A percentile compares a stretch with the other conserved stretches of the same genome.
phyloP scores from a whole-genome alignment of 2,113 vertebrate species.

The Vulpes vulpes region DNA sequence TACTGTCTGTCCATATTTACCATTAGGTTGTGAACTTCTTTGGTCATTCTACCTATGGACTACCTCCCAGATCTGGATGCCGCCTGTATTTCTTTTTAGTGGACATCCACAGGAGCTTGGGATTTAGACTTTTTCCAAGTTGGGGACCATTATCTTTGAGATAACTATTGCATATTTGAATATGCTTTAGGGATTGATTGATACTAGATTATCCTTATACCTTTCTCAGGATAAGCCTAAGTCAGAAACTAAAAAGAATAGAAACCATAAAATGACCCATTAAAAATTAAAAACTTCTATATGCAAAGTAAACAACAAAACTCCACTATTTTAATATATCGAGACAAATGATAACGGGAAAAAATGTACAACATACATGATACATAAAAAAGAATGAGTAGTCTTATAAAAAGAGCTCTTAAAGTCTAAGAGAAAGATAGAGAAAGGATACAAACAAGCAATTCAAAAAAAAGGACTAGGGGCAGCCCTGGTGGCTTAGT shows the following conservation, averaged over 20 bases:
- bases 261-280: background rate
- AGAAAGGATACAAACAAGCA: background rate
- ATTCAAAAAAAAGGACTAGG: constrained; percentile 23
- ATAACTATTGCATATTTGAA: constrained; percentile 6
- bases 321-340: background rate
- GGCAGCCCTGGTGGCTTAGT: too few species aligned
- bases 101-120: background rate
- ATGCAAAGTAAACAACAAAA: constrained; percentile 23
- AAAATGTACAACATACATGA: constrained; percentile 9
- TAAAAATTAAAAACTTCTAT: constrained; percentile 27
- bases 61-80: background rate
- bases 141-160: background rate
- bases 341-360: background rate
- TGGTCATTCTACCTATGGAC: background rate
- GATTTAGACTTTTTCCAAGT: constrained; percentile 29
- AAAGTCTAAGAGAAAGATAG: constrained; percentile 43
- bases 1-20: background rate
- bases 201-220: background rate
- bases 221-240: constrained; percentile 47
- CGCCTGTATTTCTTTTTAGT: background rate
- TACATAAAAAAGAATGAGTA: constrained; percentile 1
- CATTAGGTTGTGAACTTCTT: background rate
- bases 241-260: constrained; percentile 24
- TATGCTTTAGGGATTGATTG: constrained; percentile 5
- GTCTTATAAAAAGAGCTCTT: constrained; percentile 56